These are phyloP conservation scores for Dolomedes plantarius DNA, from an alignment of 2,888 invertebrate genomes.

Conservation along the genomic window DNA sequence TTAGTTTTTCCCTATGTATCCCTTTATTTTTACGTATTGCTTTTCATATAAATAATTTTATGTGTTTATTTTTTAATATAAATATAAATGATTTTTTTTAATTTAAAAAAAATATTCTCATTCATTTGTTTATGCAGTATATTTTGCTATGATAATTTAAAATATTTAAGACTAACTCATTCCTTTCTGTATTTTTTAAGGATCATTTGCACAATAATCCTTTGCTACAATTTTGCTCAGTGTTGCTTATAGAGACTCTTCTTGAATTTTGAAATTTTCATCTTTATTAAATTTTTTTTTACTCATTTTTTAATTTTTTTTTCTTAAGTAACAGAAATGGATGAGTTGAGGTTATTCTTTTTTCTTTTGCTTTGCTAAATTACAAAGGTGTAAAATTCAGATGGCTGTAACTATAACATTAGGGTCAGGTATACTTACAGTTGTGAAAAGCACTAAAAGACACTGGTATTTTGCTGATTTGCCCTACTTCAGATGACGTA, in stretches of 20 bases:
- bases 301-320: too few relatives aligned
- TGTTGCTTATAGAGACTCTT: too few relatives aligned
- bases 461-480: slow-evolving; percentile 67
- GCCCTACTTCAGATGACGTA: slow-evolving; percentile 56
- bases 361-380: slow-evolving; percentile 58
- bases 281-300: too few relatives aligned
- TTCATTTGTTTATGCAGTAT: slow-evolving; percentile 29
- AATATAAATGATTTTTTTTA: slow-evolving; percentile 1
- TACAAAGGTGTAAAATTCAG: slow-evolving; percentile 59
- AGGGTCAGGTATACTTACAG: slow-evolving; percentile 71
- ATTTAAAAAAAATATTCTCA: neutral
- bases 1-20: neutral
- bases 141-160: slow-evolving; percentile 41
- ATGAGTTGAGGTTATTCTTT: slow-evolving; percentile 50
- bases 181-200: slow-evolving; percentile 19
- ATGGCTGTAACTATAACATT: slow-evolving; percentile 69
- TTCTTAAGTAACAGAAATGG: slow-evolving; percentile 32
- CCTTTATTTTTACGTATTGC: neutral
- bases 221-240: too few relatives aligned
- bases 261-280: too few relatives aligned
- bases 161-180: slow-evolving; percentile 24
- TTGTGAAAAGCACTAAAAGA: slow-evolving; percentile 64
- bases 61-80: neutral
- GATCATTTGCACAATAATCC: too few relatives aligned
- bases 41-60: slow-evolving; percentile 3